Base-by-base conservation (phyloP, 1,140 invertebrate species). In the Helicoverpa zea region DNA sequence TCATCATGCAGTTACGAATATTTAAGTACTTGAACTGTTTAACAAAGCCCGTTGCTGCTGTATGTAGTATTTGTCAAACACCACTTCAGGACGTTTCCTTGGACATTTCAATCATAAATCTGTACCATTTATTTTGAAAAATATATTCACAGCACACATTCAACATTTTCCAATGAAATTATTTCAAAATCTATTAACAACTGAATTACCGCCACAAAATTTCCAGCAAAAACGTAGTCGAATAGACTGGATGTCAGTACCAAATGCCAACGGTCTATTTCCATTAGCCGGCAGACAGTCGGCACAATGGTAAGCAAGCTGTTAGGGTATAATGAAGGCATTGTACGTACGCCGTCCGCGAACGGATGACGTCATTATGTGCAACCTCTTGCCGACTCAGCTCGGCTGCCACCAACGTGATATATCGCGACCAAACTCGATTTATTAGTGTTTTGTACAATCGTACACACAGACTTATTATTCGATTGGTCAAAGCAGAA, bases 291-390 rank as follows among this genome's bases (percentile, higher is more conserved):
- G 64, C 82, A 81, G 83, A 78, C 80, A 81, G 81, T 63, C 81
- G 35, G 81, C 82, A 84, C 83, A 86, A 88, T 88, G 81, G 87
- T 86, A 86, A 86, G 83, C 83, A 85, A 86, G 86, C 85, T 88
- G 86, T 85, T 86, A 86, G 83, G 66, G 79, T 80, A 88, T 88
- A 88, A 88, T 88, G 83, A 88, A 86, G 82, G 85, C 82, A 88
- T 88, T 88, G 86, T 88, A 79, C 81, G 84, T 58, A 78, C 63
- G 58, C 51, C 61, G 74, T 61, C 59, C 70, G 80, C 83, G 63
- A 79, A 52, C 78, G 35, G 83, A 79, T 83, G 83, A 84, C 83
- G 84, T 87, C 86, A 86, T 88, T 88, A 86, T 85, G 66, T 82
- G 84, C 83, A 84, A 81, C 82, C 82, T 84, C 84, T 83, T 82